These are phyloP conservation scores for Orchestia grillus DNA, from an alignment of 1,140 invertebrate species.

Conservation along the genomic window DNA sequence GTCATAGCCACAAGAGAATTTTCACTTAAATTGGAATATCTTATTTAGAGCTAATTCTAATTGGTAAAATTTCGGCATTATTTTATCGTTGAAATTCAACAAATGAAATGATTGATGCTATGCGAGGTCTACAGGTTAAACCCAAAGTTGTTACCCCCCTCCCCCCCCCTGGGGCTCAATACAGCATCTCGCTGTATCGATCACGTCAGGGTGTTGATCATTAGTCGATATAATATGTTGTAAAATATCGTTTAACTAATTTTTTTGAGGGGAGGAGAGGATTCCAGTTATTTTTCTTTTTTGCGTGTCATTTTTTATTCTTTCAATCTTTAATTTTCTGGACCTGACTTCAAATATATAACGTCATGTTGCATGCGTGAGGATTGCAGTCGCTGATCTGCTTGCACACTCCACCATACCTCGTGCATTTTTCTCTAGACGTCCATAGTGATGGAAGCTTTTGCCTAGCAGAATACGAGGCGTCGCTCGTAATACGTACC, in stretches of 20 bases:
- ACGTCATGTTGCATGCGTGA: background rate
- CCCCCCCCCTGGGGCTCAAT: background rate
- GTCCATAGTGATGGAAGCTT: background rate
- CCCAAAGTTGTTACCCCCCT: background rate
- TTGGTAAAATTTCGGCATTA: too few relatives aligned
- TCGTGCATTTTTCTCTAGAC: background rate
- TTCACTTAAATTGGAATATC: background rate
- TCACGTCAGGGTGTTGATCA: background rate
- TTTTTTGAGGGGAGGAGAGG: too few relatives aligned
- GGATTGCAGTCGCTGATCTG: background rate
- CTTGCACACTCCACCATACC: background rate
- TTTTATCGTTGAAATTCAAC: background rate
- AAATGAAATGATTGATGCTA: background rate
- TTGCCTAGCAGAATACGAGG: background rate
- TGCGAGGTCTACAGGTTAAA: background rate
- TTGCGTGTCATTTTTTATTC: background rate
- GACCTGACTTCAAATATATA: background rate
- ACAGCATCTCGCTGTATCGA: background rate
- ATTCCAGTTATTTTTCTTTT: background rate
- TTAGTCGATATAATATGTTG: too few relatives aligned
- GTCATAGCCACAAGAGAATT: background rate
- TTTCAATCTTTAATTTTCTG: background rate
- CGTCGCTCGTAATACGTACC: background rate
- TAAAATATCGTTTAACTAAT: too few relatives aligned
- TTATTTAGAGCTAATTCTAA: background rate